Base-by-base conservation (phyloP, 2,888 invertebrate species). In the Xylota segnis region DNA sequence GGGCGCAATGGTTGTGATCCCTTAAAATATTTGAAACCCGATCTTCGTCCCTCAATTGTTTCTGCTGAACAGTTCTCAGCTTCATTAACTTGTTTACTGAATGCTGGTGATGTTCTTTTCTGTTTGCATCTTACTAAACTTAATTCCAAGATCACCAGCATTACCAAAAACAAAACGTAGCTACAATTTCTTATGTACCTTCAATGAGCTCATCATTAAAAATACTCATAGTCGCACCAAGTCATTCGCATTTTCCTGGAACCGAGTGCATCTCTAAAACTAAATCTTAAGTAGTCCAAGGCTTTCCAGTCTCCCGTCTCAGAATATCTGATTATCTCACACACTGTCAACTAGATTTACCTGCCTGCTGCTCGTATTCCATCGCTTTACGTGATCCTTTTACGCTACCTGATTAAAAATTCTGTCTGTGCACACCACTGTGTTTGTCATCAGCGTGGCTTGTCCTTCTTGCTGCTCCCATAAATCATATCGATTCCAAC, bases 381-480 rank as follows among this genome's bases (percentile, higher is more conserved):
- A 66, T 52, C 52, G 50, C 18, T 71, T 23, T 61, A 14, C 68
- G 43, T 37, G 47, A 75, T 84, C 74, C 79, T 79, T 78, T 79
- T 79, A 58, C 56, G 74, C 29, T 58, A 14, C 3, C 27, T 68
- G 47, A 83, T 70, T 79, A 50, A 68, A 79, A 63, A 78, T 68
- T 74, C 79, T 37, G 68, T 74, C 70, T 74, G 70, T 63, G n/a
- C 79, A 68, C 65, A 61, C 45, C 56, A 45, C 54, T 82, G 78
- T 27, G 29, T 34, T 45, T 66, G 63, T 76, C 66, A 58, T 50
- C 66, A n/a, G 40, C 47, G 27, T 40, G 32, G 68, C 70, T 82
- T 82, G 82, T 82, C 76, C 82, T 82, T 82, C 78, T 78, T 59
- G 37, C 40, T 72, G 66, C 32, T 83, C 27, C 68, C 68, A 79